Conservation (phyloP, 2,888 invertebrate species). For the Drosophila falleni region DNA sequence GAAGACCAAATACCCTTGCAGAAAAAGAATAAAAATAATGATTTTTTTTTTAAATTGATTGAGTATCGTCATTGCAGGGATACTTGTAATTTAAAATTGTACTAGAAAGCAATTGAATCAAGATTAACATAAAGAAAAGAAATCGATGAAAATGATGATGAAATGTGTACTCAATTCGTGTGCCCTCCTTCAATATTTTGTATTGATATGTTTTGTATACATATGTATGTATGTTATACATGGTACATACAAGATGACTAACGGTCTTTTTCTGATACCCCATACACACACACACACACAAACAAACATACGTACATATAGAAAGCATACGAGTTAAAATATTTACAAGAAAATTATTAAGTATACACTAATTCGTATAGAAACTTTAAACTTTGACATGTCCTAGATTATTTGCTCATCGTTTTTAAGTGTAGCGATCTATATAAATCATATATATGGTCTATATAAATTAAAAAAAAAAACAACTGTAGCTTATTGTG, state of each 20-base stretch:
- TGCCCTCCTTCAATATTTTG: slow-evolving; percentile 69
- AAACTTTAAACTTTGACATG: slow-evolving; percentile 37
- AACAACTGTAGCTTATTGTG: slow-evolving; percentile 62
- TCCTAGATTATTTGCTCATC: slow-evolving; percentile 75
- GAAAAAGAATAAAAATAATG: not conserved
- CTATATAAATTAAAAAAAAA: slow-evolving; percentile 28
- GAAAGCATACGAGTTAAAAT: slow-evolving; percentile 23
- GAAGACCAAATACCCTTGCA: slow-evolving; percentile 18
- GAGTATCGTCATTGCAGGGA: not conserved
- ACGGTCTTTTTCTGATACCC: slow-evolving; percentile 22
- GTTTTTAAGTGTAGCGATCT: slow-evolving; percentile 50
- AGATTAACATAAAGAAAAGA: slow-evolving; percentile 1
- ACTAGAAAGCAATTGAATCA: slow-evolving; percentile 4
- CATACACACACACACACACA: slow-evolving; percentile 16
- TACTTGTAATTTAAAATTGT: slow-evolving; percentile 6
- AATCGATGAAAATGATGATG: slow-evolving; percentile 2
- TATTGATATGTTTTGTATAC: slow-evolving; percentile 48
- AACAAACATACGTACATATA: slow-evolving; percentile 30
- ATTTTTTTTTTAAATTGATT: not conserved
- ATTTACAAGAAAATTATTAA: slow-evolving; percentile 44
- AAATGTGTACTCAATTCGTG: slow-evolving; percentile 63
- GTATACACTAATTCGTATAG: slow-evolving; percentile 23
- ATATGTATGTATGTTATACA: slow-evolving; percentile 21
- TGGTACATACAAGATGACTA: slow-evolving; percentile 15
- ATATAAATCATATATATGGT: slow-evolving; percentile 21